Base-by-base conservation (phyloP, 2,888 invertebrate species). In the Danaus chrysippus region DNA sequence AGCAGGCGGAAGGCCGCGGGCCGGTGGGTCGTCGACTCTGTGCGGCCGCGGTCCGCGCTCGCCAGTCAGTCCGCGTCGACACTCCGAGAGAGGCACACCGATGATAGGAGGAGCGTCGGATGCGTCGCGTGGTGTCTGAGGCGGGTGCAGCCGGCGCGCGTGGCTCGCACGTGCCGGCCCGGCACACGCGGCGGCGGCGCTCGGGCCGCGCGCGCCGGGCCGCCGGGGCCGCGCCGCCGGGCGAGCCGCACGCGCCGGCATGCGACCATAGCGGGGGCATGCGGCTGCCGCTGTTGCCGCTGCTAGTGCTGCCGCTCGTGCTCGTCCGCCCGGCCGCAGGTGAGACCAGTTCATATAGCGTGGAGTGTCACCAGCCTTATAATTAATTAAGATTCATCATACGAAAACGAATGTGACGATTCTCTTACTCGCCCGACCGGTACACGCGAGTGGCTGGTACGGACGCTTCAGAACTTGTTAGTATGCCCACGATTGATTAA, bases 211-310 rank as follows among this genome's bases (percentile, higher is more conserved):
- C 71, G 66, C 71, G 78, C 76, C 75, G 74, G 74, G 78, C 76
- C 73, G 74, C 75, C 77, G 81, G 81, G 81, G 75, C 76, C 77
- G 80, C 77, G 77, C 73, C 78, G 76, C 78, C 81, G 69, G 74
- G 68, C 72, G 67, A 69, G 79, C 77, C 77, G 75, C 74, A 78
- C 81, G 83, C 84, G 83, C 86, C 85, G 83, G 77, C 83, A 88
- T 88, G 89, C 84, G 76, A 76, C 84, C 82, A 78, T 85, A 86
- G 82, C 78, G 76, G 76, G 83, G 85, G 86, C 86, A 89, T 90
- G 90, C 90, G 87, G 85, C 84, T 87, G 84, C 86, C 84, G 75
- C 77, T 88, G 82, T 86, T 88, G 86, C 87, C 88, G 84, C 84
- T 89, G 78, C 83, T 88, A 77, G 83, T 87, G 83, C 84, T 88